A percentile compares a stretch with the other conserved stretches of the same genome.
phyloP scores from a whole-genome alignment of 2,888 invertebrate species.

The Pemphredon lugubris region DNA sequence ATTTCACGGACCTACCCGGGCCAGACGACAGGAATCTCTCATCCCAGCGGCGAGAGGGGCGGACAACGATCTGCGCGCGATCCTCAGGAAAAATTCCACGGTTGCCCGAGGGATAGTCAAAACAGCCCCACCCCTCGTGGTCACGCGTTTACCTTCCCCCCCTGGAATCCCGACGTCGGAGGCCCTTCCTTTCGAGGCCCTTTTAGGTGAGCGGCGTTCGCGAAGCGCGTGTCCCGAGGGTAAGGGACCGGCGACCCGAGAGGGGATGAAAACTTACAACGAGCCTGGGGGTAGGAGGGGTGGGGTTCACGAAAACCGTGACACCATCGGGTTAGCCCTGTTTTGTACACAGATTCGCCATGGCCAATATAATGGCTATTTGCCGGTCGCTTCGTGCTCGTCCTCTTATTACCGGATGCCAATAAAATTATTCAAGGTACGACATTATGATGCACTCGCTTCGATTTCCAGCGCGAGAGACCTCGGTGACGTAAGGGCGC shows the following conservation, averaged over 20 bases:
- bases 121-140: conserved; percentile 71
- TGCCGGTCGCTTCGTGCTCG: conserved; percentile 43
- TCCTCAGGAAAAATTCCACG: conserved; percentile 29
- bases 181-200: background rate
- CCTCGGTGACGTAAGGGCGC: background rate
- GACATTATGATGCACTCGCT: conserved; percentile 69
- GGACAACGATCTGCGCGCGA: conserved; percentile 16
- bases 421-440: conserved; percentile 80
- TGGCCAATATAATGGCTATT: conserved; percentile 78
- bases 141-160: conserved; percentile 45
- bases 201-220: background rate
- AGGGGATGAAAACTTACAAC: conserved; percentile 36
- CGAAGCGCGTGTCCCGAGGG: conserved; percentile 60
- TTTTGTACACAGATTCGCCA: conserved; percentile 78
- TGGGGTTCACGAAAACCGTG: conserved; percentile 58
- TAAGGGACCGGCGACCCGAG: background rate
- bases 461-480: conserved; percentile 20
- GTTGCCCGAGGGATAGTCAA: conserved; percentile 69
- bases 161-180: conserved; percentile 34
- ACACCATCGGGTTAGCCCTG: conserved; percentile 74
- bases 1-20: conserved; percentile 57
- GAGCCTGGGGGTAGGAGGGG: no score
- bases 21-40: conserved; percentile 47
- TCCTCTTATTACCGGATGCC: conserved; percentile 61
- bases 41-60: conserved; percentile 34